Evolutionary conservation across 2,797 vertebrate species (phyloP).

Genomic region (Lepus townsendii): DNA sequence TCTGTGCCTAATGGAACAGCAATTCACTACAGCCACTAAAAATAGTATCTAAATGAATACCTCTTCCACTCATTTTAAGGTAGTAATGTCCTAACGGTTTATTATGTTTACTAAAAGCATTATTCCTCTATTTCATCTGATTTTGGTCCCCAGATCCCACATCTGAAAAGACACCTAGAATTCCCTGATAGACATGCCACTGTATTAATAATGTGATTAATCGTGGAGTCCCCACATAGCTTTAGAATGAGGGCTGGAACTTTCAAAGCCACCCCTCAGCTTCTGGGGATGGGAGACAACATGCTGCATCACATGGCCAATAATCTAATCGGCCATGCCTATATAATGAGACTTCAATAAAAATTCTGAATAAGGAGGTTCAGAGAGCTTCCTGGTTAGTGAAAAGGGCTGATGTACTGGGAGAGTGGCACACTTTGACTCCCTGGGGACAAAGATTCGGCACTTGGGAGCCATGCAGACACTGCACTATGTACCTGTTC

Average conservation of each 20-base stretch:
- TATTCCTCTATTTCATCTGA: not conserved
- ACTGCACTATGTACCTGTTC: not conserved
- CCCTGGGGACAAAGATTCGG: not conserved
- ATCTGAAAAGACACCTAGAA: not conserved
- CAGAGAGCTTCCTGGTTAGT: not conserved
- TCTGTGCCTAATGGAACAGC: not conserved
- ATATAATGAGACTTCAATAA: not conserved
- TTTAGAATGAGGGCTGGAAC: not conserved
- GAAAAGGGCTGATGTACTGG: not conserved
- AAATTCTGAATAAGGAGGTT: not conserved
- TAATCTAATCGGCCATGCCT: not conserved
- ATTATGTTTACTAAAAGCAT: slow-evolving; percentile 37
- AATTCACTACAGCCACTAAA: not conserved
- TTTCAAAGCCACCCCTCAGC: not conserved
- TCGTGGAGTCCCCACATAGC: not conserved
- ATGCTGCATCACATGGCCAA: not conserved
- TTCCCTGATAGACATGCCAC: not conserved
- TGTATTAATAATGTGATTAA: not conserved
- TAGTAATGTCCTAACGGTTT: not conserved
- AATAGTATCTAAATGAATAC: not conserved
- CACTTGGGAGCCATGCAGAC: not conserved
- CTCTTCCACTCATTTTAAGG: not conserved
- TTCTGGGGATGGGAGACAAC: not conserved
- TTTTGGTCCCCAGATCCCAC: not conserved
- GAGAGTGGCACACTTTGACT: not conserved